These are phyloP conservation scores for Hyposoter didymator DNA, from an alignment of 2,888 invertebrate species.

Conservation along the genomic window DNA sequence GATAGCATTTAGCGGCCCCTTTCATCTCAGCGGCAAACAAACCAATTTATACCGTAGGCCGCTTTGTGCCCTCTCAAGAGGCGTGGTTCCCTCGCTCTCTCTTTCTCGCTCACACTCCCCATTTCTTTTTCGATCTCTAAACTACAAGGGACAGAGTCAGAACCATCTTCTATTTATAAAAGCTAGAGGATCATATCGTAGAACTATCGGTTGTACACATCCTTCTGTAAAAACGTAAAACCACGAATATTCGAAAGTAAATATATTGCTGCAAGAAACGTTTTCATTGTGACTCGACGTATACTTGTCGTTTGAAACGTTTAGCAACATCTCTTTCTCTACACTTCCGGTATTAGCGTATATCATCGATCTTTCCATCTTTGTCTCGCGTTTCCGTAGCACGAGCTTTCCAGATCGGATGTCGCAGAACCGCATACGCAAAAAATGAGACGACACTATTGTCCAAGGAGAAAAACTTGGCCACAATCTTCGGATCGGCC, in stretches of 20 bases:
- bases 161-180: slow-evolving; percentile 57
- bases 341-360: slow-evolving; percentile 16
- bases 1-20: slow-evolving; percentile 85
- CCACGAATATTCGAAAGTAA: background rate
- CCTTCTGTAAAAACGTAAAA: slow-evolving; percentile 7
- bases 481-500: background rate
- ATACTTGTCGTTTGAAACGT: background rate
- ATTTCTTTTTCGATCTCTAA: slow-evolving; percentile 33
- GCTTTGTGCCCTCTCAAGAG: slow-evolving; percentile 85
- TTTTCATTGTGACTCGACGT: background rate
- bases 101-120: slow-evolving; percentile 11
- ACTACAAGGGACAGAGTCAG: slow-evolving; percentile 47
- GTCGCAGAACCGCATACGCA: slow-evolving; percentile 28
- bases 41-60: slow-evolving; percentile 84
- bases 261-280: background rate
- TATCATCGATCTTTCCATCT: slow-evolving; percentile 22
- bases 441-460: slow-evolving; percentile 5
- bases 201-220: slow-evolving; percentile 34
- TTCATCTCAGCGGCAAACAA: slow-evolving; percentile 85
- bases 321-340: slow-evolving; percentile 7
- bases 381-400: slow-evolving; percentile 45
- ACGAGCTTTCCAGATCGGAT: slow-evolving; percentile 24
- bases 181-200: slow-evolving; percentile 33
- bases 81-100: slow-evolving; percentile 79
- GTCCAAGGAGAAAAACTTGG: slow-evolving; percentile 9